Evolutionary conservation across 2,888 invertebrate genomes (phyloP).

Genomic region (Nasonia oneida): DNA sequence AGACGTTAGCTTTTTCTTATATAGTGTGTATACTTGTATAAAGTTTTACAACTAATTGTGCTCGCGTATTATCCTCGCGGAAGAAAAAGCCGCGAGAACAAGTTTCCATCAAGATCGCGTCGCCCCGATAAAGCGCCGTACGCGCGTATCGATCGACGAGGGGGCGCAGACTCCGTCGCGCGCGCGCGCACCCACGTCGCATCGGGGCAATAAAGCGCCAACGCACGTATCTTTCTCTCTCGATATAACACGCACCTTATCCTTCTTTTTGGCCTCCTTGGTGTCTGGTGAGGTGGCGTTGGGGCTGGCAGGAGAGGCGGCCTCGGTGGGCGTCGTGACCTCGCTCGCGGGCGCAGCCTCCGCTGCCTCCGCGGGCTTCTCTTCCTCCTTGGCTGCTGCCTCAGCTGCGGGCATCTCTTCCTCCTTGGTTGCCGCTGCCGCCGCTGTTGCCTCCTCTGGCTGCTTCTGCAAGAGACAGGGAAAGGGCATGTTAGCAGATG

Average conservation of each 20-base stretch:
- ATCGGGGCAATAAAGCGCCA: neutral
- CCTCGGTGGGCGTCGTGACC: slow-evolving; percentile 76
- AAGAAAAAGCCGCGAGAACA: too few relatives aligned
- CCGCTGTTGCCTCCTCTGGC: slow-evolving; percentile 40
- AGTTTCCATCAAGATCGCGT: too few relatives aligned
- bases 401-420: slow-evolving; percentile 62
- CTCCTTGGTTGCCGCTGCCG: slow-evolving; percentile 66
- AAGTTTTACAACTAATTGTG: neutral
- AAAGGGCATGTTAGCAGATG: neutral
- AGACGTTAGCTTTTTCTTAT: slow-evolving; percentile 10
- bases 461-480: slow-evolving; percentile 55
- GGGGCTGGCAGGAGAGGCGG: slow-evolving; percentile 65
- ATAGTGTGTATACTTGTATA: neutral
- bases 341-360: slow-evolving; percentile 22
- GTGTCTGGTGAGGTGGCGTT: slow-evolving; percentile 74
- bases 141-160: too few relatives aligned
- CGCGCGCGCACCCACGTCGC: neutral
- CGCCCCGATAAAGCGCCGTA: too few relatives aligned
- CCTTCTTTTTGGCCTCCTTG: slow-evolving; percentile 77
- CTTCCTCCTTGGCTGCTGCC: slow-evolving; percentile 69
- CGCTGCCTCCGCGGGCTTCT: slow-evolving; percentile 33
- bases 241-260: slow-evolving; percentile 65
- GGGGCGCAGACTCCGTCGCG: too few relatives aligned
- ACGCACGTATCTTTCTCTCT: neutral
- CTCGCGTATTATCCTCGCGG: neutral